These are phyloP conservation scores for Virgularia gustaviana DNA, from an alignment of 92 coral and sea anemone genomes.

Conservation along the genomic window DNA sequence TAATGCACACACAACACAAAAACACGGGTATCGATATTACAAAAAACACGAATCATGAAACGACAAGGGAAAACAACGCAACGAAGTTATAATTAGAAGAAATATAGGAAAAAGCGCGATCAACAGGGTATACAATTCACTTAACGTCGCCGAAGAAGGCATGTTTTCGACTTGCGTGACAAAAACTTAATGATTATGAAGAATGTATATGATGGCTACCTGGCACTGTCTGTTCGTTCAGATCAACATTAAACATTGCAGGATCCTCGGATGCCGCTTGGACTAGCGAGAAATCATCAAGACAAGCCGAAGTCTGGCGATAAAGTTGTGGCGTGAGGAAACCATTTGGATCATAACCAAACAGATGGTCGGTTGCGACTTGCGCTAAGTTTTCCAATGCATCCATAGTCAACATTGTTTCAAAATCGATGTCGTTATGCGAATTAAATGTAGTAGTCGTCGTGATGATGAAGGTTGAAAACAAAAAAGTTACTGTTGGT, in stretches of 20 bases:
- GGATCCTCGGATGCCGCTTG: slow-evolving; percentile 82
- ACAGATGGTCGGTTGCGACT: slow-evolving; percentile 98
- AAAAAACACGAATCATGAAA: neutral
- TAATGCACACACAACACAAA: slow-evolving; percentile 7
- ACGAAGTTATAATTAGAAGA: neutral
- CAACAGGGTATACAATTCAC: slow-evolving; percentile 2
- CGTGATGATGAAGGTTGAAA: slow-evolving; percentile 19
- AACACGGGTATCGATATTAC: neutral
- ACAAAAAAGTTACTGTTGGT: slow-evolving; percentile 6
- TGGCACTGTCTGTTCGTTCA: slow-evolving; percentile 79
- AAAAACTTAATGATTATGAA: slow-evolving; percentile 32
- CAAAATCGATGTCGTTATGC: slow-evolving; percentile 26
- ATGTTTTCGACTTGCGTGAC: slow-evolving; percentile 1
- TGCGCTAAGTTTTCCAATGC: slow-evolving; percentile 96
- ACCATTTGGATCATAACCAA: slow-evolving; percentile 94
- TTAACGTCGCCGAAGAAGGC: neutral
- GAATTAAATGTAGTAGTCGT: slow-evolving; percentile 33
- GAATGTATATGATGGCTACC: slow-evolving; percentile 57
- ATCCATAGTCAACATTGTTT: slow-evolving; percentile 86
- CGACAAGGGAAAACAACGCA: slow-evolving; percentile 3
- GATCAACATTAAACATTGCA: slow-evolving; percentile 93
- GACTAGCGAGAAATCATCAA: slow-evolving; percentile 77
- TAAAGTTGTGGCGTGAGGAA: slow-evolving; percentile 89
- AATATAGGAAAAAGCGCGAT: slow-evolving; percentile 7
- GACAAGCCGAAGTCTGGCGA: slow-evolving; percentile 82